phyloP scores from a whole-genome alignment of 2,797 vertebrate genomes.

The Gallinago solitaria region DNA sequence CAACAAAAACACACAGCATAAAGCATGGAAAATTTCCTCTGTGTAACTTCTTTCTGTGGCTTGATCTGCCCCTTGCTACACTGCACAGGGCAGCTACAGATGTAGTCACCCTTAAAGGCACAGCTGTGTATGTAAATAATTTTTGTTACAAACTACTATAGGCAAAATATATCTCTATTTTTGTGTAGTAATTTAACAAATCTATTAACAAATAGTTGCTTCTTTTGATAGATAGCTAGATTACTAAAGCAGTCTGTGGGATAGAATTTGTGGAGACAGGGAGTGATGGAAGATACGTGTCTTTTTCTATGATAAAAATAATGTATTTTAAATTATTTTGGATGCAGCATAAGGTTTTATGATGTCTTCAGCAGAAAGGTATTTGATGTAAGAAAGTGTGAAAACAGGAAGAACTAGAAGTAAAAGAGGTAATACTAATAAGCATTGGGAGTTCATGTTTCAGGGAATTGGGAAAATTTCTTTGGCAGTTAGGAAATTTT shows the following conservation, averaged over 20 bases:
- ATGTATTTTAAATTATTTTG: neutral
- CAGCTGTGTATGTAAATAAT: neutral
- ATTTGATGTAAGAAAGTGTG: neutral
- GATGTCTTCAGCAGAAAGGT: neutral
- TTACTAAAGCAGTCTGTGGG: neutral
- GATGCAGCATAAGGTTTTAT: neutral
- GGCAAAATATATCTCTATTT: neutral
- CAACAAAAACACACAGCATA: neutral
- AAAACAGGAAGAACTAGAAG: neutral
- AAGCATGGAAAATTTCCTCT: neutral
- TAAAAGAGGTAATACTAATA: neutral
- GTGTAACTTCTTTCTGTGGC: neutral
- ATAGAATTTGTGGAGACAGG: neutral
- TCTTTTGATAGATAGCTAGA: neutral
- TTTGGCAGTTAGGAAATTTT: neutral
- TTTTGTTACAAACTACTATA: neutral
- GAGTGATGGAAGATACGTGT: neutral
- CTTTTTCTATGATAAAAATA: neutral
- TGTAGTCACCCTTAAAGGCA: neutral
- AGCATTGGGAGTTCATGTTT: neutral
- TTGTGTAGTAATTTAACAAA: neutral
- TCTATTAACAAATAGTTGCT: neutral
- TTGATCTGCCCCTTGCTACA: neutral
- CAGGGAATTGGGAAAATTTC: neutral
- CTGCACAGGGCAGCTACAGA: neutral